Evolutionary conservation across 2,888 invertebrate species (phyloP).

Genomic region (Sarcophaga rosellei): DNA sequence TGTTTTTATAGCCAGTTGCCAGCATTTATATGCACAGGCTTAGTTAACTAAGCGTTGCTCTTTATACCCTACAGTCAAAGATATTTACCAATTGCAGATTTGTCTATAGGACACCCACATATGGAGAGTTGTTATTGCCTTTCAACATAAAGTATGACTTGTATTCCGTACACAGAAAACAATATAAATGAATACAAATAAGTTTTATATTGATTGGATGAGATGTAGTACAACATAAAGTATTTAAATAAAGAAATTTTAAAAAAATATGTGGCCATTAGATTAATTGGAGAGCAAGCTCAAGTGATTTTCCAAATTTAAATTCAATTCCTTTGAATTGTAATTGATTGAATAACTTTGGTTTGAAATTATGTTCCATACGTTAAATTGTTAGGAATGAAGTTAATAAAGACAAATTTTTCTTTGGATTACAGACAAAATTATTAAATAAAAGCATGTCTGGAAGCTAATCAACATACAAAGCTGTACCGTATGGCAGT

Average conservation of each 20-base stretch:
- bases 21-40: constrained; percentile 45
- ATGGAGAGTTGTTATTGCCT: background rate
- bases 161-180: background rate
- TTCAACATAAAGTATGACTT: background rate
- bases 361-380: no score
- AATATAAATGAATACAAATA: constrained; percentile 12
- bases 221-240: background rate
- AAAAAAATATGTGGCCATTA: background rate
- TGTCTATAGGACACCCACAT: constrained; percentile 61
- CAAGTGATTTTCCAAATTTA: no score
- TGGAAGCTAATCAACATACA: no score
- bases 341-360: no score
- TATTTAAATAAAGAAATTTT: background rate
- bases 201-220: constrained; percentile 1
- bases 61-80: constrained; percentile 13
- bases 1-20: constrained; percentile 26
- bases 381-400: no score
- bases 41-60: constrained; percentile 9
- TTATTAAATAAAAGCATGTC: no score
- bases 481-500: no score
- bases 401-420: no score
- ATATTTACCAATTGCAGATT: constrained; percentile 24
- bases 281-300: no score
- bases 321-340: no score
- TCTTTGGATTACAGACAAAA: no score